Evolutionary conservation across 2,113 vertebrate species (phyloP).

Genomic region (Xiphophorus maculatus): DNA sequence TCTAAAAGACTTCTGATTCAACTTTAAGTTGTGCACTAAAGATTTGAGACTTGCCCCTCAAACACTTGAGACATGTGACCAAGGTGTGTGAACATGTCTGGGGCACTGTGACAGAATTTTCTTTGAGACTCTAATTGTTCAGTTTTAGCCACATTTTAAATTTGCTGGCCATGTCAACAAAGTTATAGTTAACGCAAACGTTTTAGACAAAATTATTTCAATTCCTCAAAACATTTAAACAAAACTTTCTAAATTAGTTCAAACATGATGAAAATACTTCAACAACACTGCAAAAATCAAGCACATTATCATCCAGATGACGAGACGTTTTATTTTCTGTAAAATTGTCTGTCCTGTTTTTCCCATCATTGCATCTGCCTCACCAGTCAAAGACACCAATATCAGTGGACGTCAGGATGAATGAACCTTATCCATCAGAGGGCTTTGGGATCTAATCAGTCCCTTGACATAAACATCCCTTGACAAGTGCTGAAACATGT

Average conservation of each 20-base stretch:
- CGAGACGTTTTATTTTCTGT: neutral
- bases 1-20: too few relatives aligned
- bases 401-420: constrained; percentile 74
- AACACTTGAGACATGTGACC: neutral
- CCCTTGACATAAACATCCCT: constrained; percentile 78
- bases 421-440: constrained; percentile 78
- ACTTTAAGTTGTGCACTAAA: too few relatives aligned
- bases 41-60: too few relatives aligned
- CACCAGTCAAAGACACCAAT: constrained; percentile 81
- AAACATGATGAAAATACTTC: neutral
- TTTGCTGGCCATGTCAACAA: neutral
- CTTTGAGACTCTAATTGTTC: neutral
- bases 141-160: neutral
- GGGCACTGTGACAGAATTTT: neutral
- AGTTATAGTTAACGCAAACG: neutral
- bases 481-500: constrained; percentile 74
- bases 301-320: neutral
- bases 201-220: neutral
- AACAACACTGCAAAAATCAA: neutral
- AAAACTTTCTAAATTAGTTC: too few relatives aligned
- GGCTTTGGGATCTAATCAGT: constrained; percentile 76
- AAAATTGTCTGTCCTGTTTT: constrained; percentile 24
- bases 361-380: constrained; percentile 54
- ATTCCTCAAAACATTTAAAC: too few relatives aligned
- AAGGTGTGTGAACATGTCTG: neutral